Conservation (phyloP, 1,140 invertebrate genomes). For the Aphidius ervi region DNA sequence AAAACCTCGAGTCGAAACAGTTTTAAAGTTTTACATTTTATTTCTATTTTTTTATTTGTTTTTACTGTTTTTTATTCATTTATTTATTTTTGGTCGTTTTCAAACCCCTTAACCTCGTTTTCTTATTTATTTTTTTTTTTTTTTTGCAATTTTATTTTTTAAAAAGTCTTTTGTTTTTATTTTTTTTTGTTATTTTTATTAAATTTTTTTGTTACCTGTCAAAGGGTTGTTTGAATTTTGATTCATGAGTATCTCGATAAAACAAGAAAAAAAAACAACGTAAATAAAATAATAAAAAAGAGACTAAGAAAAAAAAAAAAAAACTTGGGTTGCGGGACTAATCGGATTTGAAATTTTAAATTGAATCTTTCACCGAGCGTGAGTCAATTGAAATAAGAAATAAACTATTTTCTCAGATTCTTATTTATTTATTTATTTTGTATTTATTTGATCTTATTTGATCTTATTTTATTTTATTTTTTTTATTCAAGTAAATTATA, state of each 20-base stretch:
- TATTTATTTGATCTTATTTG: too few species aligned
- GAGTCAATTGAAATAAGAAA: background rate
- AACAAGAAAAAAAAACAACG: too few species aligned
- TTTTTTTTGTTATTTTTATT: background rate
- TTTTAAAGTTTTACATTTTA: conserved; percentile 20
- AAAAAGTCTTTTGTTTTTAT: background rate
- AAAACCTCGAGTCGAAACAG: conserved; percentile 16
- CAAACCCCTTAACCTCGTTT: background rate
- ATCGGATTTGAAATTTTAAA: conserved; percentile 16
- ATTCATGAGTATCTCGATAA: background rate
- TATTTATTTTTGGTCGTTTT: background rate
- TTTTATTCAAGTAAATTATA: background rate
- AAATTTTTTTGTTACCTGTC: background rate
- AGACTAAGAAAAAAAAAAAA: too few species aligned
- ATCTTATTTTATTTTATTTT: background rate
- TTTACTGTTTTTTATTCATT: background rate
- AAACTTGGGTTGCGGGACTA: background rate
- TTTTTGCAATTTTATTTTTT: background rate
- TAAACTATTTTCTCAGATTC: background rate
- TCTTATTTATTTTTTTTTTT: conserved; percentile 1
- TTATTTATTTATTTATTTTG: too few species aligned
- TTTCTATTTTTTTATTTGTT: background rate
- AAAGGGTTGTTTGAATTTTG: conserved; percentile 14
- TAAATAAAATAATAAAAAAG: too few species aligned
- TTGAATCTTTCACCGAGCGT: conserved; percentile 13